Evolutionary conservation across 1,140 invertebrate genomes (phyloP), one percentile per base, ranked within the genome.

Genomic region (Mactra quadrangularis): DNA sequence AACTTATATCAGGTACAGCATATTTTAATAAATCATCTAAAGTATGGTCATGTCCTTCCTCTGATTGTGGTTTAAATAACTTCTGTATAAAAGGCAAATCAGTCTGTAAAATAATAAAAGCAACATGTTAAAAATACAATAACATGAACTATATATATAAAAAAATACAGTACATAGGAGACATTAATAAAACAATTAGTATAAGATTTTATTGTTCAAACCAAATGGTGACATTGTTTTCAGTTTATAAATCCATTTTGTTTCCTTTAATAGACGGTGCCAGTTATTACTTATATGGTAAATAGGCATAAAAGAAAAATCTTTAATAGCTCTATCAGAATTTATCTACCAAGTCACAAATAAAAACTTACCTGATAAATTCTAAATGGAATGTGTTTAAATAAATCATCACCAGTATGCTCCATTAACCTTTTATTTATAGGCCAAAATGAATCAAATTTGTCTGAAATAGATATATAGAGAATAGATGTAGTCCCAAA

Each of bases 391-490:
- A 99, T 97, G 92, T 97, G 95, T 93, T 97, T 97, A 91, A 99
- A 99, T 35, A 95, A 94, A 86, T 98, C 96, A 91, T 90, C 90
- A 35, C 87, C 88, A 68, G 87, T 88, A 47, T 95, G 94, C 92
- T 99, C 97, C 98, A 99, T 99, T 62, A 99, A 93, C 90, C 97
- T 96, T 86, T 97, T 95, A 92, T 99, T 99, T 15, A 99, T 96
- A 7, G 97, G 96, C 98, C 99, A 99, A 93, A 99, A 99, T 92
- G 99, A 98, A 93, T 99, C 98, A 94, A 99, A 99, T 94, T 98
- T 99, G 91, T 99, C 97, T 97, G 92, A 78, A 94, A 93, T 77
- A 25, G 9, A 29, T 13, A 57, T 17, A 27, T 31, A 59, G 27
- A 4, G 13, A 55, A 29, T 19, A 22, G 31, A 59, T 9, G 55